A percentile compares a stretch with the other conserved stretches of the same genome.
Evolutionary conservation across 2,797 vertebrate species (phyloP).

Genomic region (Garrulus glandarius): DNA sequence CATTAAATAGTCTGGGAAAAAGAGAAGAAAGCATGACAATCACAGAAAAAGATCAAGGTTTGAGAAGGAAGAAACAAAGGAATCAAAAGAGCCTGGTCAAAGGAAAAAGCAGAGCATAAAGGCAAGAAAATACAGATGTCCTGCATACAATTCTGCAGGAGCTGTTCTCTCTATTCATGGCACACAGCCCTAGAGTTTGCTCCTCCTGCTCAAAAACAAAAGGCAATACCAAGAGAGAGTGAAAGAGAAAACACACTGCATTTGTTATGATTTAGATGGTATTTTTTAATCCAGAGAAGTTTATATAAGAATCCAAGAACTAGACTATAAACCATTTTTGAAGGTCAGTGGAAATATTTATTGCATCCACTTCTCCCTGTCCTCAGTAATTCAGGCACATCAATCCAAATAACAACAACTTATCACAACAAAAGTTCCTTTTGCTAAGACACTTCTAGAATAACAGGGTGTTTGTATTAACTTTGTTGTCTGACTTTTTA

Average conservation of each 20-base stretch:
- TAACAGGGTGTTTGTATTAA: neutral
- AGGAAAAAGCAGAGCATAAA: neutral
- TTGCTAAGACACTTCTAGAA: neutral
- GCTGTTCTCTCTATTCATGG: neutral
- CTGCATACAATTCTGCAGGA: neutral
- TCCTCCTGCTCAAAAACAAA: neutral
- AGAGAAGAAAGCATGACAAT: neutral
- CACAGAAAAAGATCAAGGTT: neutral
- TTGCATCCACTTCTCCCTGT: neutral
- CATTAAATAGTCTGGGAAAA: neutral
- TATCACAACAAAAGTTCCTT: neutral
- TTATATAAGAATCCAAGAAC: neutral
- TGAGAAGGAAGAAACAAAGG: neutral
- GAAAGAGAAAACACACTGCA: neutral
- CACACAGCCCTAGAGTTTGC: neutral
- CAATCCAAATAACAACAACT: neutral
- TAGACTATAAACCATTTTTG: neutral
- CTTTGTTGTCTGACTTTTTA: neutral
- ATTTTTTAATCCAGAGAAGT: neutral
- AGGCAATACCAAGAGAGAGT: neutral
- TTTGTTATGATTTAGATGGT: neutral
- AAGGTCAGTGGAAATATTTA: neutral
- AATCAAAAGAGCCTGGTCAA: neutral
- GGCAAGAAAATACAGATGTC: neutral
- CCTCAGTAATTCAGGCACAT: neutral